These are phyloP conservation scores for Drosophila fungiperda DNA, from an alignment of 2,888 invertebrate species.

Conservation along the genomic window DNA sequence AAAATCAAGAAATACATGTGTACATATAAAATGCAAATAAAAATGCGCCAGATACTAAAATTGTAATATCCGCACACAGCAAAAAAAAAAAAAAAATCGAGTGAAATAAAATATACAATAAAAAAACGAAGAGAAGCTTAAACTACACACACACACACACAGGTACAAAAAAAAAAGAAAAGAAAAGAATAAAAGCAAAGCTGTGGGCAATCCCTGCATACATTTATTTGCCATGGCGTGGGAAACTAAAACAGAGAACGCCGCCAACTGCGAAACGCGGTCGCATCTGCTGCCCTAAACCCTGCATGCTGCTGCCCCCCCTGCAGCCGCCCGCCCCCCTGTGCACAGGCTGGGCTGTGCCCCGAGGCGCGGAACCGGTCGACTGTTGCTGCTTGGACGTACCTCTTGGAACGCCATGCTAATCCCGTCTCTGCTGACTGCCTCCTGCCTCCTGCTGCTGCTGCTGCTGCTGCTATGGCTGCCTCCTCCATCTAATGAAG, in stretches of 20 bases:
- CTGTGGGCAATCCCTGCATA: conserved; percentile 70
- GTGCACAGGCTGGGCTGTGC: conserved; percentile 42
- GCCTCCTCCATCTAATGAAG: conserved; percentile 66
- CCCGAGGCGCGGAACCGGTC: conserved; percentile 61
- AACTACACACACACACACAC: conserved; percentile 24
- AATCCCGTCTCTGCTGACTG: conserved; percentile 41
- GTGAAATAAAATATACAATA: conserved; percentile 30
- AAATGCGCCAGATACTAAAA: conserved; percentile 77
- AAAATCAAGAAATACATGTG: conserved; percentile 60
- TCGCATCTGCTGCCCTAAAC: conserved; percentile 36
- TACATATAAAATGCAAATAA: conserved; percentile 78
- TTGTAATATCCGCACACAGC: conserved; percentile 77
- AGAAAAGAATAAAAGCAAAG: conserved; percentile 61
- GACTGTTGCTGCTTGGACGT: conserved; percentile 22
- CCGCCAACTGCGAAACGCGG: conserved; percentile 48
- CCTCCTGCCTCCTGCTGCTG: conserved; percentile 10
- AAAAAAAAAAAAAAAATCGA: conserved; percentile 37
- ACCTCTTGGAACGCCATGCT: conserved; percentile 41
- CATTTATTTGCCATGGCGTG: conserved; percentile 70
- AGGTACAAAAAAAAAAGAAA: not conserved
- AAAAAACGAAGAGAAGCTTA: conserved; percentile 24
- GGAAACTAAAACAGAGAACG: conserved; percentile 64
- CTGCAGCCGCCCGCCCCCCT: no score
- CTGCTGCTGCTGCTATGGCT: not conserved
- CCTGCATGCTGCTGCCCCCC: not conserved